phyloP scores from a whole-genome alignment of 2,113 vertebrate species.

The Callaeas wilsoni region DNA sequence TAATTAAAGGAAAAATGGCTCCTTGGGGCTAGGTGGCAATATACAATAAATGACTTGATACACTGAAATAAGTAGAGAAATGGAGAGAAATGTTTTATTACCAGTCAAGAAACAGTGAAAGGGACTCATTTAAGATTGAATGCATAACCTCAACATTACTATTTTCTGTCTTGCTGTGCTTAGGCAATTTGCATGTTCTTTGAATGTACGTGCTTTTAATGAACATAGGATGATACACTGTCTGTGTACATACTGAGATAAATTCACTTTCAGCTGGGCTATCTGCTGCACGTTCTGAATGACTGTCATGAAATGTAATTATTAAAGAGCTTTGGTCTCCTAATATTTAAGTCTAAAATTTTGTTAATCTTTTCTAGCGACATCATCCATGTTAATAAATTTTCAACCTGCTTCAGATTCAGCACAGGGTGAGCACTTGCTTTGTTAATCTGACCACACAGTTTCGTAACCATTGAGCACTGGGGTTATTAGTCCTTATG shows the following conservation, averaged over 20 bases:
- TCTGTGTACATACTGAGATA: neutral
- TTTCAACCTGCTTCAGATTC: neutral
- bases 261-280: neutral
- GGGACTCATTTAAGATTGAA: neutral
- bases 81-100: neutral
- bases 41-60: neutral
- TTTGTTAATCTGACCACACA: neutral
- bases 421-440: neutral
- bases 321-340: neutral
- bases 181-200: neutral
- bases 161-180: neutral
- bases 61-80: neutral
- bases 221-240: neutral
- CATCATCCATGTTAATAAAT: neutral
- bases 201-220: neutral
- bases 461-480: neutral
- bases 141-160: neutral
- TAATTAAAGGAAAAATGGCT: neutral
- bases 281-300: neutral
- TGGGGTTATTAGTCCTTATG: neutral
- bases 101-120: neutral
- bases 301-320: neutral
- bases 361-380: neutral
- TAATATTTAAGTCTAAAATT: neutral
- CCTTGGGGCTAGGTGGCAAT: neutral